A percentile compares a stretch with the other conserved stretches of the same genome.
These are phyloP conservation scores for Conus ventricosus DNA, from an alignment of 1,140 invertebrate genomes.

Conservation along the genomic window DNA sequence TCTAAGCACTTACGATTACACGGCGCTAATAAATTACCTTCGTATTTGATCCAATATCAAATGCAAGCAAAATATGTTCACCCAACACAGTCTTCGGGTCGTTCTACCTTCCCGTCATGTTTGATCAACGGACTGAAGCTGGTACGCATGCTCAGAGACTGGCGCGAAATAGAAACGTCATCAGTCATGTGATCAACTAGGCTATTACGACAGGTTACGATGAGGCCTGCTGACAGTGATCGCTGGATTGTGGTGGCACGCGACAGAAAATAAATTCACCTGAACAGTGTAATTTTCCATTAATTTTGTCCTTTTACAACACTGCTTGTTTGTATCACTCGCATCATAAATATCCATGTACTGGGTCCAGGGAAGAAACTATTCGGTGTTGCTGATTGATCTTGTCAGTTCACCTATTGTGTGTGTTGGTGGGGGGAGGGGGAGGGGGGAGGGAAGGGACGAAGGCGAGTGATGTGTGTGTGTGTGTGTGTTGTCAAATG, in stretches of 20 bases:
- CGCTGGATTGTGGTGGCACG: neutral
- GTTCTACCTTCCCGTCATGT: slow-evolving; percentile 33
- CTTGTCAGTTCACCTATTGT: too few species aligned
- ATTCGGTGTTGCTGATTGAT: too few species aligned
- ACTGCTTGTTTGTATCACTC: neutral
- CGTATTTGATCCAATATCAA: neutral
- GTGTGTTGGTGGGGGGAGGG: too few species aligned
- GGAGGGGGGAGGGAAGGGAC: too few species aligned
- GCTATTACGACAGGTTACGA: neutral
- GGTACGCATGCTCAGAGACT: slow-evolving; percentile 13
- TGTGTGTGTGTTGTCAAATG: too few species aligned
- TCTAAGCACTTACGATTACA: neutral
- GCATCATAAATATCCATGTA: neutral
- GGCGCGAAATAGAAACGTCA: slow-evolving; percentile 23
- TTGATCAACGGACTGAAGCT: slow-evolving; percentile 16
- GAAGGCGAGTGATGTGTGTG: too few species aligned
- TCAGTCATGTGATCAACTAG: slow-evolving; percentile 19
- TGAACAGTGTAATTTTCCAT: neutral
- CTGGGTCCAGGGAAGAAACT: too few species aligned
- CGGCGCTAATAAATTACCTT: neutral
- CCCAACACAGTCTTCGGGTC: slow-evolving; percentile 7
- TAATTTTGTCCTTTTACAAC: neutral
- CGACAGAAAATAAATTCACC: neutral
- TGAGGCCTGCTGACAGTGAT: neutral
- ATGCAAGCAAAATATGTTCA: slow-evolving; percentile 3